Conservation (phyloP, 37 sponge, comb jelly and placozoan genomes). For the Lycopodina hypogea region DNA sequence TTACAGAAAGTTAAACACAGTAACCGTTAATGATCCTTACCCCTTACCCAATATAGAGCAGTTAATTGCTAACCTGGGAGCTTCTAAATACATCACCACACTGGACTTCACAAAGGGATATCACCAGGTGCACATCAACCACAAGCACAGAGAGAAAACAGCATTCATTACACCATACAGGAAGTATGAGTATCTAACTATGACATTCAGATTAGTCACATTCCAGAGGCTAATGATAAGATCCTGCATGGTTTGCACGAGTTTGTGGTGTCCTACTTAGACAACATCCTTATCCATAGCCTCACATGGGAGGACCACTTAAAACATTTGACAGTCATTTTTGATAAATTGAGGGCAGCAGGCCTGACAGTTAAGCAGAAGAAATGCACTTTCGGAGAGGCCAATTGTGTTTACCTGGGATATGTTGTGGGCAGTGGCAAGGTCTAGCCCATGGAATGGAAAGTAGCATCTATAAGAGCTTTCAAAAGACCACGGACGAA, state of each 20-base stretch:
- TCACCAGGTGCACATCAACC: neutral
- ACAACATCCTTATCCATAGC: neutral
- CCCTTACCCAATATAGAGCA: neutral
- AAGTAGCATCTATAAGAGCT: neutral
- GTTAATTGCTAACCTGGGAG: neutral
- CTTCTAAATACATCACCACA: neutral
- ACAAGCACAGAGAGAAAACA: neutral
- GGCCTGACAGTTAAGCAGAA: neutral
- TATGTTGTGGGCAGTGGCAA: neutral
- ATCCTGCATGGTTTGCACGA: neutral
- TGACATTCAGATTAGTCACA: constrained; percentile 1
- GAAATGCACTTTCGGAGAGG: no score
- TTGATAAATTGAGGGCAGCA: neutral
- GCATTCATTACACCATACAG: constrained; percentile 2
- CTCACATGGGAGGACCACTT: neutral
- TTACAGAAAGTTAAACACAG: neutral
- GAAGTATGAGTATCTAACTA: neutral
- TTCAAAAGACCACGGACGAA: neutral
- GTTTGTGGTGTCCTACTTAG: neutral
- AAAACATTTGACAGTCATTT: neutral
- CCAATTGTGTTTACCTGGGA: neutral
- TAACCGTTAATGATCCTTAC: neutral
- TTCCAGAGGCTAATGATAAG: neutral
- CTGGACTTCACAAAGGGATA: neutral
- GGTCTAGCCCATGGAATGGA: neutral